Percentiles rank a stretch among this genome's conserved stretches.
phyloP scores from a whole-genome alignment of 1,140 invertebrate genomes.

The Saccostrea echinata region DNA sequence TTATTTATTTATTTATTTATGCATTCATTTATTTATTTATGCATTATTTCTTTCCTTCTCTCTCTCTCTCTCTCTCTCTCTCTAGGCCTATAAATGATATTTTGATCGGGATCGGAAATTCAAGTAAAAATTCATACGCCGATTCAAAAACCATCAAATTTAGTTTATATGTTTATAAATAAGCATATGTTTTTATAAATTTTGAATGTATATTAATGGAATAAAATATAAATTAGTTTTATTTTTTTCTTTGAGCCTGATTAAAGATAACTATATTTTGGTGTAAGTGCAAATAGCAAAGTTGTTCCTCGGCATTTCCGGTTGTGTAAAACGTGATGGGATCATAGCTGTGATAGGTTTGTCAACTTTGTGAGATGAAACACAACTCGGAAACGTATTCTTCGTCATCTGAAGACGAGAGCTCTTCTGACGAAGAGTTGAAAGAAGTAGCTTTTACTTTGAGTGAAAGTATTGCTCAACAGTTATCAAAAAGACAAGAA shows the following conservation, averaged over 20 bases:
- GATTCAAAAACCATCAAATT: background rate
- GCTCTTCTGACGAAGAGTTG: background rate
- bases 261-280: background rate
- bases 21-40: too few relatives aligned
- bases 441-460: background rate
- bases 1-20: too few relatives aligned
- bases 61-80: too few relatives aligned
- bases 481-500: background rate
- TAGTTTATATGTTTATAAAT: background rate
- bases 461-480: conserved; percentile 13
- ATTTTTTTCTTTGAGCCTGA: background rate
- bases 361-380: background rate
- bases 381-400: background rate
- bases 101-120: background rate
- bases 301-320: background rate
- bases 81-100: too few relatives aligned
- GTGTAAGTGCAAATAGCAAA: background rate
- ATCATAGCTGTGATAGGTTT: background rate
- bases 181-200: background rate
- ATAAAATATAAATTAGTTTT: background rate
- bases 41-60: too few relatives aligned
- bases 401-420: conserved; percentile 1
- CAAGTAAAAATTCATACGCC: background rate
- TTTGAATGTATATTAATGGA: background rate
- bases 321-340: background rate